Evolutionary conservation across 1,140 invertebrate species (phyloP).

Genomic region (Zaprionus tsacasi): DNA sequence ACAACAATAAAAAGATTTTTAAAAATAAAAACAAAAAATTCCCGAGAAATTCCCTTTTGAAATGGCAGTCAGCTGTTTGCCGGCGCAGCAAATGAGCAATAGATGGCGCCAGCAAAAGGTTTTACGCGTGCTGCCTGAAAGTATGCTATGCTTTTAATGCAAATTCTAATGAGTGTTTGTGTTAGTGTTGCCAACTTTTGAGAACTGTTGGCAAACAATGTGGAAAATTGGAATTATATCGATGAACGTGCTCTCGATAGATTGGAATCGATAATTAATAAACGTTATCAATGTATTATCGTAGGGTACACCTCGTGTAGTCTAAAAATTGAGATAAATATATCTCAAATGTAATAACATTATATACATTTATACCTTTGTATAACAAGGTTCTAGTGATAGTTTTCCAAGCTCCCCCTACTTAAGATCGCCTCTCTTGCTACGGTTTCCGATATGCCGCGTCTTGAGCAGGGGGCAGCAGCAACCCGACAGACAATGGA

Average conservation of each 20-base stretch:
- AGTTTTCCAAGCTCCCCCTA: slow-evolving; percentile 1
- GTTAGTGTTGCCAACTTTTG: too few relatives aligned
- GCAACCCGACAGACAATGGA: slow-evolving; percentile 49
- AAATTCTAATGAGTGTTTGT: too few relatives aligned
- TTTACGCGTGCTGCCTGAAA: slow-evolving; percentile 5
- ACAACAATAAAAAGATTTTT: background rate
- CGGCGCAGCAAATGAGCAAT: background rate
- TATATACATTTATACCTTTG: too few relatives aligned
- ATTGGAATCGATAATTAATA: too few relatives aligned
- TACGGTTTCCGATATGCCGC: slow-evolving; percentile 18
- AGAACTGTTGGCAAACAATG: too few relatives aligned
- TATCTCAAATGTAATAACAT: too few relatives aligned
- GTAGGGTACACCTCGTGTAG: too few relatives aligned
- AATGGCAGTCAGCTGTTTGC: background rate
- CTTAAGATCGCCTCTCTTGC: slow-evolving; percentile 23
- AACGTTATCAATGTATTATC: too few relatives aligned
- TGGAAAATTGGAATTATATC: too few relatives aligned
- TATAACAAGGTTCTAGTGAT: background rate
- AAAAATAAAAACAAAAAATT: background rate
- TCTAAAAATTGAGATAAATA: too few relatives aligned
- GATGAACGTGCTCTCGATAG: too few relatives aligned
- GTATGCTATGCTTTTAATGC: slow-evolving; percentile 18
- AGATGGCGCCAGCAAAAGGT: slow-evolving; percentile 19
- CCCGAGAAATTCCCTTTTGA: background rate
- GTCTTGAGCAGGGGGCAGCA: background rate